phyloP scores from a whole-genome alignment of 2,113 vertebrate genomes.

The Oncorhynchus mykiss region DNA sequence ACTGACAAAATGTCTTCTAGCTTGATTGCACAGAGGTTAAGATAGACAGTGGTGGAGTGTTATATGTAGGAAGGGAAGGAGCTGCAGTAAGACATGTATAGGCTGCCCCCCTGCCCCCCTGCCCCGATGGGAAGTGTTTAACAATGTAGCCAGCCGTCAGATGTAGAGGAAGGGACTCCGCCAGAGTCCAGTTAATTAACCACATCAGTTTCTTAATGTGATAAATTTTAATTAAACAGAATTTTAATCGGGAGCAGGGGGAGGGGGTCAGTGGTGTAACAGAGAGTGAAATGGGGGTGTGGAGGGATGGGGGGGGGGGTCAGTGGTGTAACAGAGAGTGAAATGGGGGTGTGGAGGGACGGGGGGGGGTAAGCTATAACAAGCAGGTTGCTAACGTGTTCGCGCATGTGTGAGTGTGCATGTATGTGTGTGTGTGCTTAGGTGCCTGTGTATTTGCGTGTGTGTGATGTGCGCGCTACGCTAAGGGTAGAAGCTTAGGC shows the following conservation, averaged over 20 bases:
- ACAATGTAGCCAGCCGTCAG: slow-evolving; percentile 83
- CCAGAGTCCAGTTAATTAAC: slow-evolving; percentile 97
- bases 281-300: background rate
- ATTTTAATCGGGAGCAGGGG: slow-evolving; percentile 91
- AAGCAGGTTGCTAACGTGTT: slow-evolving; percentile 87
- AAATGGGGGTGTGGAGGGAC: slow-evolving; percentile 13
- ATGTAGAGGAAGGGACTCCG: slow-evolving; percentile 83
- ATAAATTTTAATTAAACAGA: slow-evolving; percentile 99
- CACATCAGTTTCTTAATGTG: slow-evolving; percentile 99
- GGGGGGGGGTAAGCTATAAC: slow-evolving; percentile 82
- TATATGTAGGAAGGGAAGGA: background rate
- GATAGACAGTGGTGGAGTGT: background rate
- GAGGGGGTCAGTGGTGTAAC: slow-evolving; percentile 34
- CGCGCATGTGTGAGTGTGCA: slow-evolving; percentile 77
- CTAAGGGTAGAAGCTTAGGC: background rate
- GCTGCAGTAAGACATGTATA: slow-evolving; percentile 41
- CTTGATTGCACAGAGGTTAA: background rate
- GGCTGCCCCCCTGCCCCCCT: slow-evolving; percentile 8
- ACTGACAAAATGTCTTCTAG: background rate
- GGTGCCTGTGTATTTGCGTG: slow-evolving; percentile 74
- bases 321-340: background rate
- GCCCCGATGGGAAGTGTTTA: slow-evolving; percentile 74
- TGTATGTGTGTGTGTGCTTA: slow-evolving; percentile 13
- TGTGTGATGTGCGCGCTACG: slow-evolving; percentile 18
- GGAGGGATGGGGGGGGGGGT: slow-evolving; percentile 50